Conservation (phyloP, 2,797 vertebrate species). For the Enteromius argenteus region DNA sequence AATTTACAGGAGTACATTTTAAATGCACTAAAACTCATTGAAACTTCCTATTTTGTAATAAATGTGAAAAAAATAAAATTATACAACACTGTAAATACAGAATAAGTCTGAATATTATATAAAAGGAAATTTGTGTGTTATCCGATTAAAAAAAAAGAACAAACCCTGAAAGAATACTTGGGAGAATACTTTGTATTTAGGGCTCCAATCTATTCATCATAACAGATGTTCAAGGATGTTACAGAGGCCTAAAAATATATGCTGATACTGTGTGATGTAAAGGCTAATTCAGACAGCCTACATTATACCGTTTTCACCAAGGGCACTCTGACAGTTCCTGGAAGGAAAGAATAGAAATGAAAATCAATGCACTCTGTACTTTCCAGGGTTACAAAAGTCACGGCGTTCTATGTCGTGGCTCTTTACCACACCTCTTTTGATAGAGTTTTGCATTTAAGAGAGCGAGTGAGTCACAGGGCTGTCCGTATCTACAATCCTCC, state of each 20-base stretch:
- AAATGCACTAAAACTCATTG: neutral
- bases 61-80: neutral
- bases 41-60: neutral
- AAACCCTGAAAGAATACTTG: too few relatives aligned
- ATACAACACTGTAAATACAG: neutral
- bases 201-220: neutral
- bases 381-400: constrained; percentile 33
- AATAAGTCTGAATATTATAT: neutral
- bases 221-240: neutral
- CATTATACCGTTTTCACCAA: neutral
- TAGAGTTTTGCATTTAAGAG: constrained; percentile 32
- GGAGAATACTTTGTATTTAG: neutral
- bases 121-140: neutral
- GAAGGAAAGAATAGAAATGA: neutral
- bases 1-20: neutral
- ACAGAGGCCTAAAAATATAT: neutral
- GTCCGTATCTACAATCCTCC: constrained; percentile 3
- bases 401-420: neutral
- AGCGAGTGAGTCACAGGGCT: constrained; percentile 36
- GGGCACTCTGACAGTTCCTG: neutral
- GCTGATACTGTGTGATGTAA: neutral
- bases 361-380: constrained; percentile 22
- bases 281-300: neutral
- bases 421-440: constrained; percentile 38
- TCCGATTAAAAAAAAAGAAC: neutral